A percentile compares a stretch with the other conserved stretches of the same genome.
Conservation (phyloP, 2,888 invertebrate species). For the Syrista parreyssii region DNA sequence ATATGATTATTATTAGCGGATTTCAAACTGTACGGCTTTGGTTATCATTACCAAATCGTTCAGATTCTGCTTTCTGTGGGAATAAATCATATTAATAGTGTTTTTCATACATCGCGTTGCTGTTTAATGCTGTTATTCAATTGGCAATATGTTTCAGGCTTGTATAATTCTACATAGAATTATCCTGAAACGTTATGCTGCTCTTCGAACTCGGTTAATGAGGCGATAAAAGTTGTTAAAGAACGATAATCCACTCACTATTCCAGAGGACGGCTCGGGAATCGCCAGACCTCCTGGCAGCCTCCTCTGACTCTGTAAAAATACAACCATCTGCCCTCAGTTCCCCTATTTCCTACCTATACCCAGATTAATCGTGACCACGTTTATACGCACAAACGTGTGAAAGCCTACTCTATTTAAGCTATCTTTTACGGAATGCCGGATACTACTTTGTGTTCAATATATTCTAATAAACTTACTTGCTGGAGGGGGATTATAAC, state of each 20-base stretch:
- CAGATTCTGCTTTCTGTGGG: neutral
- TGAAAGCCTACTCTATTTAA: neutral
- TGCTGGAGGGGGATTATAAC: slow-evolving; percentile 72
- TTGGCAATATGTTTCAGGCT: neutral
- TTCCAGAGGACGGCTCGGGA: slow-evolving; percentile 86
- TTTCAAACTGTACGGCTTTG: neutral
- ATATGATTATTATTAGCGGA: neutral
- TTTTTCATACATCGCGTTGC: neutral
- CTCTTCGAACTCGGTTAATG: neutral
- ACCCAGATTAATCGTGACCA: neutral
- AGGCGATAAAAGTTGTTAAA: slow-evolving; percentile 3
- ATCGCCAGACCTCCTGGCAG: slow-evolving; percentile 83
- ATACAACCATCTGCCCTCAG: slow-evolving; percentile 46
- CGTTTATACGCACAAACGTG: neutral
- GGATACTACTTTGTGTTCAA: neutral
- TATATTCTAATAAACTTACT: slow-evolving; percentile 67
- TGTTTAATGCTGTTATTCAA: neutral
- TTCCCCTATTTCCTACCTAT: slow-evolving; percentile 37
- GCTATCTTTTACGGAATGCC: neutral
- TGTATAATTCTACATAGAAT: neutral
- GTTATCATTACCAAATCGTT: neutral
- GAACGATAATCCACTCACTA: slow-evolving; percentile 73
- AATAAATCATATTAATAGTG: neutral
- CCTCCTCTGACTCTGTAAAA: slow-evolving; percentile 80
- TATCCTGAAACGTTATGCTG: neutral